Conservation (phyloP, 2,888 invertebrate species). For the Gandaritis pyraliata region DNA sequence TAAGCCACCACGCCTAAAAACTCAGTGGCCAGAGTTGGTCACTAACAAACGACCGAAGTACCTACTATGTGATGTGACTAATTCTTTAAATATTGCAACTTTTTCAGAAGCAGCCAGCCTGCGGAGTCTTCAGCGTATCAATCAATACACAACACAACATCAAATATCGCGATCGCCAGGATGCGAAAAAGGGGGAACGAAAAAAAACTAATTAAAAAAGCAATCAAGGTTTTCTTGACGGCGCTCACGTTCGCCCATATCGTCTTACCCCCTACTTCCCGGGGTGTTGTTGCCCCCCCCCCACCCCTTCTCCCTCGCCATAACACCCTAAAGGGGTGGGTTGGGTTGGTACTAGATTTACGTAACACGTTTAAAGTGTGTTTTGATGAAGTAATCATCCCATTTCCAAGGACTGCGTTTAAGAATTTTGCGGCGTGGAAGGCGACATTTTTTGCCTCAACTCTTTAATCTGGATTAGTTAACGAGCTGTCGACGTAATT, state of each 20-base stretch:
- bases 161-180: slow-evolving; percentile 76
- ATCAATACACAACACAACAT: slow-evolving; percentile 60
- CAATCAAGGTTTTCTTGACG: slow-evolving; percentile 85
- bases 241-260: slow-evolving; percentile 85
- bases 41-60: too few relatives aligned
- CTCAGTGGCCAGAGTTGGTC: too few relatives aligned
- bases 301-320: slow-evolving; percentile 50
- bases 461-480: slow-evolving; percentile 79
- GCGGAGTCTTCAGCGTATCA: slow-evolving; percentile 43
- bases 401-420: slow-evolving; percentile 82
- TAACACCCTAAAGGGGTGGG: slow-evolving; percentile 69
- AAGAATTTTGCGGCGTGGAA: slow-evolving; percentile 80
- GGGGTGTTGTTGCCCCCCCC: slow-evolving; percentile 57
- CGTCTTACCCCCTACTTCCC: slow-evolving; percentile 81
- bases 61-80: too few relatives aligned
- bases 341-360: slow-evolving; percentile 81
- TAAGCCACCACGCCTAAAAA: too few relatives aligned
- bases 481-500: slow-evolving; percentile 74
- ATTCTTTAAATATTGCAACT: too few relatives aligned
- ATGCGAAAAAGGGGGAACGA: slow-evolving; percentile 81
- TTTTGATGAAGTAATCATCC: slow-evolving; percentile 85
- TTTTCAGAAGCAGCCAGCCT: neutral
- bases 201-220: slow-evolving; percentile 85
- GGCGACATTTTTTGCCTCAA: slow-evolving; percentile 69
- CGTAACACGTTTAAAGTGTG: slow-evolving; percentile 85